Evolutionary conservation across 2,113 vertebrate genomes (phyloP).

Genomic region (Hymenochirus boettgeri): DNA sequence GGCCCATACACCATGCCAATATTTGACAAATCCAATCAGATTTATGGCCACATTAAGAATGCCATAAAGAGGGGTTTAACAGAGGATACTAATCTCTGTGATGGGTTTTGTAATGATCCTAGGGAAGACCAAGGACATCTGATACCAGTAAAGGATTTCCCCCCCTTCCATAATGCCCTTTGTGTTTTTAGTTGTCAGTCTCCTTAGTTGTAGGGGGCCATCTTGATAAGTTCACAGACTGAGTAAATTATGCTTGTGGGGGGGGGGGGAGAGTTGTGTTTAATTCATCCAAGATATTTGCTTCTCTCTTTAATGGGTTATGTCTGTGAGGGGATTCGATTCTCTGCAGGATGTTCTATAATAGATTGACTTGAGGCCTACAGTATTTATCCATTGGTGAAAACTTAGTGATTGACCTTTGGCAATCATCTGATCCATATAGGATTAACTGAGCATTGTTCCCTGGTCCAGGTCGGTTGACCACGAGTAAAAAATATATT

Average conservation of each 20-base stretch:
- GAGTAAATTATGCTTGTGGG: constrained; percentile 9
- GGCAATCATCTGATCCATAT: too few relatives aligned
- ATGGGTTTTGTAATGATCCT: background rate
- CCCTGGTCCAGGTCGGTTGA: too few relatives aligned
- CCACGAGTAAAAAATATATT: too few relatives aligned
- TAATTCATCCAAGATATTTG: constrained; percentile 26
- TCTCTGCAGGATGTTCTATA: too few relatives aligned
- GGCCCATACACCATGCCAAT: too few relatives aligned
- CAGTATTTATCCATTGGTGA: too few relatives aligned
- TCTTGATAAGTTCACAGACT: constrained; percentile 26
- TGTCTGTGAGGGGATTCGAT: too few relatives aligned
- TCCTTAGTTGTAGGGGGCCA: constrained; percentile 13
- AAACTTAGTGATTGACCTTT: too few relatives aligned
- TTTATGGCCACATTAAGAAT: too few relatives aligned
- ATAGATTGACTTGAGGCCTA: too few relatives aligned
- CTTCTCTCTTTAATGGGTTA: background rate
- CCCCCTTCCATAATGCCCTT: background rate
- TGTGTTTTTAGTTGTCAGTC: background rate
- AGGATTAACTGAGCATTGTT: too few relatives aligned
- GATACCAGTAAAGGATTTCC: constrained; percentile 15
- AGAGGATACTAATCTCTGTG: background rate
- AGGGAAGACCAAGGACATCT: background rate
- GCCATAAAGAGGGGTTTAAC: background rate
- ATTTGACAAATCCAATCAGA: too few relatives aligned
- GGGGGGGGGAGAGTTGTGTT: background rate